Base-by-base conservation (phyloP, 2,888 invertebrate genomes). In the Sphaeridia pumilis region DNA sequence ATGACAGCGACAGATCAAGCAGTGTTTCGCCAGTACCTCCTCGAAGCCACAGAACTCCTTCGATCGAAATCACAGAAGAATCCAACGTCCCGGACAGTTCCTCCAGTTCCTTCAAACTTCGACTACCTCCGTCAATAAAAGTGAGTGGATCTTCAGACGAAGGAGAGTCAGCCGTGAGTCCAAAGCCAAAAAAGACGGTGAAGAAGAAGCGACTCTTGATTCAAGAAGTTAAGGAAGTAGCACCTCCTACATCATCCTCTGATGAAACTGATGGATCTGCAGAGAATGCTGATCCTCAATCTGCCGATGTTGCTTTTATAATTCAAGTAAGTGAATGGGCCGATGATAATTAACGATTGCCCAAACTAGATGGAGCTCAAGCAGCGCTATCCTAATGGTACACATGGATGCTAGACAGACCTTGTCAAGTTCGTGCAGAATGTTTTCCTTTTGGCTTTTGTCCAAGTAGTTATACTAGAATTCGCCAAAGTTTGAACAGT, bases 291-390 rank as follows among this genome's bases (percentile, higher is more conserved):
- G 71, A 72, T 58, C 70, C 70, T 61, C 47, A 50, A 12, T 75
- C 74, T 66, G 71, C 77, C 55, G 80, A 79, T 71, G 77, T 79
- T 52, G 76, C 77, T 68, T 79, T 79, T 68, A 75, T 79, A 61
- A 73, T 79, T 52, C 76, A 78, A 72, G 78, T 78, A 41, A 61
- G 59, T n/a, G n/a, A n/a, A n/a, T n/a, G n/a, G n/a, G n/a, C n/a
- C n/a, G n/a, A n/a, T n/a, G n/a, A n/a, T n/a, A n/a, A n/a, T n/a
- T n/a, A n/a, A n/a, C n/a, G n/a, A n/a, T n/a, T n/a, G n/a, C n/a
- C n/a, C n/a, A n/a, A n/a, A n/a, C n/a, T n/a, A n/a, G n/a, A n/a
- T n/a, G n/a, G n/a, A n/a, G n/a, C n/a, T n/a, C n/a, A n/a, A n/a
- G n/a, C n/a, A n/a, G n/a, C n/a, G n/a, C n/a, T n/a, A n/a, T n/a